These are phyloP conservation scores for Aphaenogaster ashmeadi DNA, from an alignment of 1,140 invertebrate species.

Conservation along the genomic window DNA sequence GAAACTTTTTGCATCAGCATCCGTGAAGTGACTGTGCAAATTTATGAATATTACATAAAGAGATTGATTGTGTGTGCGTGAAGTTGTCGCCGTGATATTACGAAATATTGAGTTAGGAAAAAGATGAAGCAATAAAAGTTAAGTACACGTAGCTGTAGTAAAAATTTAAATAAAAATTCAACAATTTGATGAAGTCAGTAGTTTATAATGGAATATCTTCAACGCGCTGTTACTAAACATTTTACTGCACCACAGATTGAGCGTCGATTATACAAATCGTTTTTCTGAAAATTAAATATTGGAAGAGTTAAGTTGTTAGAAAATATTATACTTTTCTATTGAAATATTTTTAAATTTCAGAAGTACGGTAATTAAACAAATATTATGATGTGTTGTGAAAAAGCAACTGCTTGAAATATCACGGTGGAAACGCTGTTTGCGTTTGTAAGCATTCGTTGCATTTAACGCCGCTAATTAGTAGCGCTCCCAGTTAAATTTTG, in stretches of 20 bases:
- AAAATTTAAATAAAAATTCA: slow-evolving; percentile 7
- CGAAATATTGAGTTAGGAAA: slow-evolving; percentile 13
- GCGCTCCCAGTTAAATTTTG: slow-evolving; percentile 29
- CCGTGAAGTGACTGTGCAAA: slow-evolving; percentile 43
- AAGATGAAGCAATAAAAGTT: neutral
- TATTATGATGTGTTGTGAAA: neutral
- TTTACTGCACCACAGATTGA: neutral
- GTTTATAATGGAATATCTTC: neutral
- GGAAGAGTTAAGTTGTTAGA: neutral
- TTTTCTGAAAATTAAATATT: slow-evolving; percentile 5
- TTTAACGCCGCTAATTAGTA: slow-evolving; percentile 44
- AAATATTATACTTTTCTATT: neutral
- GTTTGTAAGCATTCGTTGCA: slow-evolving; percentile 3
- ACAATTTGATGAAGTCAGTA: neutral
- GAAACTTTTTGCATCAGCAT: slow-evolving; percentile 72
- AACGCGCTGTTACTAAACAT: neutral
- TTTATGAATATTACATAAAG: slow-evolving; percentile 51
- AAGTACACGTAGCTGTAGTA: neutral
- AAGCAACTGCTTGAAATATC: slow-evolving; percentile 13
- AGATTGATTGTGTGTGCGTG: slow-evolving; percentile 3
- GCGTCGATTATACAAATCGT: neutral
- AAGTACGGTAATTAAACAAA: neutral
- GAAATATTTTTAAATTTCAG: neutral
- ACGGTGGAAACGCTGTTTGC: neutral
- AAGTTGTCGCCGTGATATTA: neutral